These are phyloP conservation scores for Agrotis exclamationis DNA, from an alignment of 2,888 invertebrate genomes.

Conservation along the genomic window DNA sequence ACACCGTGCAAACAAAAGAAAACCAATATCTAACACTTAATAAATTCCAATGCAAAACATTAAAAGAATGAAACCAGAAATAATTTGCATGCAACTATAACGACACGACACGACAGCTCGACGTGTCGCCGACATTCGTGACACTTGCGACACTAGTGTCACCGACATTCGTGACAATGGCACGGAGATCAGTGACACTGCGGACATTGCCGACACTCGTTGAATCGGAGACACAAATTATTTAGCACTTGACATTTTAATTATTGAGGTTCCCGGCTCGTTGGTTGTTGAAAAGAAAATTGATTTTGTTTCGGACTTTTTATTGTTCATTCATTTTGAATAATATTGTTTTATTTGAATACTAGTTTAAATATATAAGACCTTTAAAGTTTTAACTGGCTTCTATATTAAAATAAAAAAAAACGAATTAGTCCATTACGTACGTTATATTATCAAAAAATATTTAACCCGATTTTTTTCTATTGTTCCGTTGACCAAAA, in stretches of 20 bases:
- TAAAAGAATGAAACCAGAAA: constrained; percentile 22
- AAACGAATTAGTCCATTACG: too few relatives aligned
- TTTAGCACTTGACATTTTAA: constrained; percentile 34
- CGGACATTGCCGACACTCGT: constrained; percentile 33
- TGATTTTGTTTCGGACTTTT: not conserved
- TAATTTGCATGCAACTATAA: constrained; percentile 40
- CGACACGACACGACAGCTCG: constrained; percentile 1
- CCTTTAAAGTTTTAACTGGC: too few relatives aligned
- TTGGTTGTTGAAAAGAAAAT: constrained; percentile 8
- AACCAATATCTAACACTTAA: not conserved
- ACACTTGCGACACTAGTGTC: constrained; percentile 22
- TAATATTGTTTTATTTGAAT: not conserved
- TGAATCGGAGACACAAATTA: constrained; percentile 43
- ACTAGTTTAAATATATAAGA: too few relatives aligned
- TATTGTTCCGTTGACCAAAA: too few relatives aligned
- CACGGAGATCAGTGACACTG: constrained; percentile 7
- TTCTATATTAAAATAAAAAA: too few relatives aligned
- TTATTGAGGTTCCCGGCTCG: constrained; percentile 18
- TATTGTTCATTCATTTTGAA: not conserved
- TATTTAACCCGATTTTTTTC: too few relatives aligned
- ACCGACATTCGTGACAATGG: constrained; percentile 15
- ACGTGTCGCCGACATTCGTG: constrained; percentile 16
- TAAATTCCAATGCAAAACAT: constrained; percentile 15
- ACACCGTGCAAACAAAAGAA: not conserved
- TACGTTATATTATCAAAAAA: too few relatives aligned